Evolutionary conservation across 2,888 invertebrate genomes (phyloP), one percentile per base, ranked within the genome.

Genomic region (Melinaea marsaeus): DNA sequence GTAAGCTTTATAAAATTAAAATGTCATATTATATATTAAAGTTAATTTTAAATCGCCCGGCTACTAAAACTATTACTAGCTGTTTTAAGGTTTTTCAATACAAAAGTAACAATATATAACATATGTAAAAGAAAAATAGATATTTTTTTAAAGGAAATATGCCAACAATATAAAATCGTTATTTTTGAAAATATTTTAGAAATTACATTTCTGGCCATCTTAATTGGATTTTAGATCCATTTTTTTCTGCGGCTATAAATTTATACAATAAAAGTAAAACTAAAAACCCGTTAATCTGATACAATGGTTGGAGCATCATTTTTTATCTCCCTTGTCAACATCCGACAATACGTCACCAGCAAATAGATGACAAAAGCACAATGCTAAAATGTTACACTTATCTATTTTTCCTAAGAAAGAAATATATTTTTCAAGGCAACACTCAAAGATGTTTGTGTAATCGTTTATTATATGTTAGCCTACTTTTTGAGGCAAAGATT

Each of bases 391-490:
- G 72, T 71, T 71, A 72, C 71, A 71, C 66, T 72, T 73, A 74
- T 74, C 71, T 72, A 68, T 73, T 73, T 70, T 69, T 62, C 55
- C 60, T 62, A 64, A 71, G 69, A 73, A 73, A 74, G 72, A 75
- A 73, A 71, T 75, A 72, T 71, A 72, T 74, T 73, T 73, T 65
- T 66, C 69, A 64, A 62, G 57, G 65, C 65, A 71, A 66, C 69
- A 72, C 72, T 74, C 71, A 63, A 67, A 69, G 72, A 72, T 75
- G 75, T 76, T 77, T 77, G 75, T 75, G 73, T 75, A 70, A 72
- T 72, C 71, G 72, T 75, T 77, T 74, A 74, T 73, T 74, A 72
- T 71, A 64, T 69, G 70, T 72, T 72, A 69, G 68, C 69, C 69
- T 70, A 66, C 69, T 70, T 71, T 72, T 71, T 68, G 64, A 63